phyloP scores from a whole-genome alignment of 2,797 vertebrate genomes.

The Florisuga fusca region DNA sequence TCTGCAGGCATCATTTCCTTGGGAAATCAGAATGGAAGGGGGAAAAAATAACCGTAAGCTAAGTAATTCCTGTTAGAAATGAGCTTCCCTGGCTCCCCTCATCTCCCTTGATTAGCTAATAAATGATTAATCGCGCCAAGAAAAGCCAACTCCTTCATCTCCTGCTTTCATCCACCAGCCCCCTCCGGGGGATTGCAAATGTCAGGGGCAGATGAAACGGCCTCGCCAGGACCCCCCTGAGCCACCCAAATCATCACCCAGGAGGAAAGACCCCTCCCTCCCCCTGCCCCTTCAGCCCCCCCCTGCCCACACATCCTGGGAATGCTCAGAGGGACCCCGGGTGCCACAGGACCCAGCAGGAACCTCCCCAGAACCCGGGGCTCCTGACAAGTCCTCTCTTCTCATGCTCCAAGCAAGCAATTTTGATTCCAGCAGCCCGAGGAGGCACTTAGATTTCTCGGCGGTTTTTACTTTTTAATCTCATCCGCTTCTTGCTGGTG shows the following conservation, averaged over 20 bases:
- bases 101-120: slow-evolving; percentile 69
- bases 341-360: slow-evolving; percentile 2
- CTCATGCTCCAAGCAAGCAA: slow-evolving; percentile 50
- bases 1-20: neutral
- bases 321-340: neutral
- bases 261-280: neutral
- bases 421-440: slow-evolving; percentile 37
- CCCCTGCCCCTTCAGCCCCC: neutral
- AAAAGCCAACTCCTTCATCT: slow-evolving; percentile 43
- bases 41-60: neutral
- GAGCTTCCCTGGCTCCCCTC: slow-evolving; percentile 19
- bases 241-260: accelerated
- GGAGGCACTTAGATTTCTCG: slow-evolving; percentile 51
- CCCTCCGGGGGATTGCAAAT: slow-evolving; percentile 39
- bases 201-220: neutral
- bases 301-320: neutral
- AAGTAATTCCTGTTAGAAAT: slow-evolving; percentile 16
- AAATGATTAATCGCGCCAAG: slow-evolving; percentile 65
- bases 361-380: neutral
- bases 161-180: slow-evolving; percentile 54
- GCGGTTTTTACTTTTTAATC: slow-evolving; percentile 68
- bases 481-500: slow-evolving; percentile 59
- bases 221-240: neutral
- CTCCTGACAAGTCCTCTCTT: slow-evolving; percentile 38
- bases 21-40: slow-evolving; percentile 12